These are phyloP conservation scores for Amazona guildingii DNA, from an alignment of 2,113 vertebrate species.

Conservation along the genomic window DNA sequence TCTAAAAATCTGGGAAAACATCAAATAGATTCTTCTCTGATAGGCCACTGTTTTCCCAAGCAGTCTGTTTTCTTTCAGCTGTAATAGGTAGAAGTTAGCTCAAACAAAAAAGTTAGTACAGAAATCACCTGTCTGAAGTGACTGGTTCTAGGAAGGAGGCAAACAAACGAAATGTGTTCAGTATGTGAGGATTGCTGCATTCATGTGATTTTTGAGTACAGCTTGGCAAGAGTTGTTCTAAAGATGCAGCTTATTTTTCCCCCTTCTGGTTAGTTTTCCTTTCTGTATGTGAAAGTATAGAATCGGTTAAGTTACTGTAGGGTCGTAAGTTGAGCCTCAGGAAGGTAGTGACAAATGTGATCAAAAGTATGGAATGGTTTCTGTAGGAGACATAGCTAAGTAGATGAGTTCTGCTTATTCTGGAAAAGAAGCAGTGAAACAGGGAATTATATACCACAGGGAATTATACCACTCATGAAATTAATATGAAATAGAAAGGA, in stretches of 20 bases:
- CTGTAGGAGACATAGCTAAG: accelerated
- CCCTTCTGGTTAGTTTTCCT: background rate
- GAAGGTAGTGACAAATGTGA: background rate
- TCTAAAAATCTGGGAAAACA: background rate
- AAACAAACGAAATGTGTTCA: background rate
- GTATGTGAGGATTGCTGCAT: background rate
- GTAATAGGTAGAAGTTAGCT: background rate
- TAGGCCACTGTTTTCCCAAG: background rate
- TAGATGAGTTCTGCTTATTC: background rate
- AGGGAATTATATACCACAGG: background rate
- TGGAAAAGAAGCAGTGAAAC: background rate
- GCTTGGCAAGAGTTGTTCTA: background rate
- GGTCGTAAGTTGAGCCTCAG: background rate
- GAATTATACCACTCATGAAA: background rate
- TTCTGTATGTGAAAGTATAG: background rate
- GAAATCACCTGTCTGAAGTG: background rate
- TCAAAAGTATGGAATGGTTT: background rate
- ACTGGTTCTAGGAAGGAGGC: background rate
- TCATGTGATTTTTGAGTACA: background rate
- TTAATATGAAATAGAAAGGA: background rate
- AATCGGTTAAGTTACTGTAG: background rate
- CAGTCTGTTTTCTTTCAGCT: background rate
- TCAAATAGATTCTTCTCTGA: background rate
- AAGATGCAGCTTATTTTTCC: background rate
- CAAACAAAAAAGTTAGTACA: background rate